Evolutionary conservation across 2,113 vertebrate species (phyloP).

Genomic region (Paramormyrops kingsleyae): DNA sequence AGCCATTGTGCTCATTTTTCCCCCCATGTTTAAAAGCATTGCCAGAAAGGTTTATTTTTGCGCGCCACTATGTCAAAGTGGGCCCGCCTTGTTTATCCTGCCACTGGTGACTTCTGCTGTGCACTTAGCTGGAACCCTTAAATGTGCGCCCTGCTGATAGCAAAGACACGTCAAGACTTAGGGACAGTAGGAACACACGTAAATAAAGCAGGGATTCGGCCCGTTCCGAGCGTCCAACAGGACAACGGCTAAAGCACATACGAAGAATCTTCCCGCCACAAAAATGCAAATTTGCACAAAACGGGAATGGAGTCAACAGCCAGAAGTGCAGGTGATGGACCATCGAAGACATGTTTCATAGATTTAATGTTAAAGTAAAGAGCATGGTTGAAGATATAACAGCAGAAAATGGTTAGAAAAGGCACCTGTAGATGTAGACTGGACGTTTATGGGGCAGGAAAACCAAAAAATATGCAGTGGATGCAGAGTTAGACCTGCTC

Average conservation of each 20-base stretch:
- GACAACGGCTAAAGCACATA: not conserved
- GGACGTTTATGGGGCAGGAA: not conserved
- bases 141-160: not conserved
- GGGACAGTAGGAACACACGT: not conserved
- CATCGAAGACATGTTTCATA: not conserved
- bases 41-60: slow-evolving; percentile 14
- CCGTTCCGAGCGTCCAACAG: not conserved
- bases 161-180: not conserved
- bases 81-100: not conserved
- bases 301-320: not conserved
- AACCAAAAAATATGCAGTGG: not conserved
- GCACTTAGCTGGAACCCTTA: not conserved
- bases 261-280: not conserved
- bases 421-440: not conserved
- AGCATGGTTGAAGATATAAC: not conserved
- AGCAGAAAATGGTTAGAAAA: not conserved
- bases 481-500: not conserved
- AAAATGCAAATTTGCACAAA: not conserved
- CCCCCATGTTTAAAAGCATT: not conserved
- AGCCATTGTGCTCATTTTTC: not conserved
- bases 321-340: not conserved
- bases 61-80: not conserved
- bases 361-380: not conserved
- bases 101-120: not conserved
- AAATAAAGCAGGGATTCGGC: not conserved